Evolutionary conservation across 2,113 vertebrate genomes (phyloP).

Genomic region (Phocoena sinus): DNA sequence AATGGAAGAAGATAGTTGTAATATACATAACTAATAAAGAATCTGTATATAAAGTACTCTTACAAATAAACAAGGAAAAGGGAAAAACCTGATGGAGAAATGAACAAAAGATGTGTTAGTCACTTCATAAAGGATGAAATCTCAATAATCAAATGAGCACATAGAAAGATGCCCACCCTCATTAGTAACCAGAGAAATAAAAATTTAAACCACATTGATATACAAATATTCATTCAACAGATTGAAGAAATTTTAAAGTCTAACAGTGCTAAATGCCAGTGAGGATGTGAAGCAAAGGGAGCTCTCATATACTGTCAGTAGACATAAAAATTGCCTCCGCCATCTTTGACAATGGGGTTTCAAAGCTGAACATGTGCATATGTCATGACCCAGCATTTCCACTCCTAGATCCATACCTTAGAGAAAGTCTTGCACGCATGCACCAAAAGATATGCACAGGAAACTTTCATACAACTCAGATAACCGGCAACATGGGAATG

Average conservation of each 20-base stretch:
- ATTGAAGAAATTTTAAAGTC: background rate
- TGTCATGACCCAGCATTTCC: background rate
- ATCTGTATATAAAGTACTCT: background rate
- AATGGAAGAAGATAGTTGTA: background rate
- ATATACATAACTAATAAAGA: background rate
- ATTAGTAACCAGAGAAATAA: constrained; percentile 4
- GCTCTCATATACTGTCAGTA: background rate
- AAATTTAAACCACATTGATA: background rate
- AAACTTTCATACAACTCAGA: background rate
- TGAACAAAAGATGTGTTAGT: background rate
- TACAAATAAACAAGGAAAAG: constrained; percentile 13
- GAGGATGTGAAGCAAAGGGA: background rate
- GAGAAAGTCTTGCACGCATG: background rate
- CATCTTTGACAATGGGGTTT: background rate
- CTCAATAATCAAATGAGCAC: background rate
- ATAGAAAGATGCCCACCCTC: background rate
- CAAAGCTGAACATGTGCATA: background rate
- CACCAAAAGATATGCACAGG: background rate
- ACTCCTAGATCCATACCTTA: background rate
- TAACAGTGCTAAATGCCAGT: background rate
- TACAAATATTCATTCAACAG: background rate
- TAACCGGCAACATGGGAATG: background rate
- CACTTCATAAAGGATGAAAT: background rate
- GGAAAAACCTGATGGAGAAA: background rate
- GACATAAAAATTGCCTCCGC: background rate